These are phyloP conservation scores for Papilio helenus DNA, from an alignment of 1,140 invertebrate species.

Conservation along the genomic window DNA sequence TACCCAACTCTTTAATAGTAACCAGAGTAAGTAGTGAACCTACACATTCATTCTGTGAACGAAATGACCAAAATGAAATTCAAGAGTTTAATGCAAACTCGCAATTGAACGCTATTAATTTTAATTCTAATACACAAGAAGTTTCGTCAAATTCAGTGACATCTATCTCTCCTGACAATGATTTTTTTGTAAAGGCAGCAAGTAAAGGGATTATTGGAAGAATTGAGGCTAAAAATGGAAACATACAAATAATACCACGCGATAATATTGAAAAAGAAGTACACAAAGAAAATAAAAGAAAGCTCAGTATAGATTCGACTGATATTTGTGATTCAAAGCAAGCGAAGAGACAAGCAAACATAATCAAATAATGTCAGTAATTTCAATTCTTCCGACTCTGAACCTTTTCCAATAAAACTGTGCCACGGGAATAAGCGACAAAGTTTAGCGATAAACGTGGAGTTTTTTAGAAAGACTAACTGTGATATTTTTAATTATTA, in stretches of 20 bases:
- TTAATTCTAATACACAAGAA: too few species aligned
- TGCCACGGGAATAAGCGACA: not conserved
- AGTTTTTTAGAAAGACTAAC: not conserved
- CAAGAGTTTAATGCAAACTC: too few species aligned
- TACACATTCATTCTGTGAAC: too few species aligned
- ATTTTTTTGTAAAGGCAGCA: too few species aligned
- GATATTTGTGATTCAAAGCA: not conserved
- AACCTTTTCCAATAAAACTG: not conserved
- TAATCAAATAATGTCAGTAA: not conserved
- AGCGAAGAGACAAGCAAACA: not conserved
- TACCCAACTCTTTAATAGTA: too few species aligned
- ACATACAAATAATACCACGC: not conserved
- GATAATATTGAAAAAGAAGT: not conserved
- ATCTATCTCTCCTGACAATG: too few species aligned
- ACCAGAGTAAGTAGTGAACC: too few species aligned
- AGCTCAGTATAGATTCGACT: not conserved
- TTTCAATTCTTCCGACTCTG: not conserved
- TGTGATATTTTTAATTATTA: not conserved
- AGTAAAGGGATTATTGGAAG: not conserved
- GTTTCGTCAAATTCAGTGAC: too few species aligned
- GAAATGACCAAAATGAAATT: too few species aligned
- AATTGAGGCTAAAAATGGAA: not conserved
- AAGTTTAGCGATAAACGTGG: not conserved
- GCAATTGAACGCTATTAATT: too few species aligned
- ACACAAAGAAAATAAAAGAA: not conserved